A percentile compares a stretch with the other conserved stretches of the same genome.
Evolutionary conservation across 2,888 invertebrate species (phyloP).

Genomic region (Diadegma fenestrale): DNA sequence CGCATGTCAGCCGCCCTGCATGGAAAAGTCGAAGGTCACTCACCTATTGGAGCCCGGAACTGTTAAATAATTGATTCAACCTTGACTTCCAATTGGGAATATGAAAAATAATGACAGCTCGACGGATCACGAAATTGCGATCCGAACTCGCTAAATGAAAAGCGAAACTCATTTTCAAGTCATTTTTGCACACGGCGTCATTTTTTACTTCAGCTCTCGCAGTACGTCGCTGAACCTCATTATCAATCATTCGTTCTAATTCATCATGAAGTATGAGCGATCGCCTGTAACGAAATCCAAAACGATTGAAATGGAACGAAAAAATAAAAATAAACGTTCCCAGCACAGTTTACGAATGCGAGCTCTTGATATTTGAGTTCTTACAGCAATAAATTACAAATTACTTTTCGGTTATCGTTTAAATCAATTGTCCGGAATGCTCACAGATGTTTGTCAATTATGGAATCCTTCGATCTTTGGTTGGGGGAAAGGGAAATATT

Average conservation of each 20-base stretch:
- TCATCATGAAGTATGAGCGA: neutral
- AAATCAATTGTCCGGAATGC: neutral
- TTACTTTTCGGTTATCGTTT: neutral
- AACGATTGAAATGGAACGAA: neutral
- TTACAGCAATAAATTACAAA: neutral
- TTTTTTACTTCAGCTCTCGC: neutral
- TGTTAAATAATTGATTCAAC: too few species aligned
- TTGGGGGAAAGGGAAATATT: conserved; percentile 2
- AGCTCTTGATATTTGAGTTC: neutral
- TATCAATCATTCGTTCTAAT: too few species aligned
- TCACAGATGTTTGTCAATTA: neutral
- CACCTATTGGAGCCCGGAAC: too few species aligned
- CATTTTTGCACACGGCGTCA: neutral
- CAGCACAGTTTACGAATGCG: neutral
- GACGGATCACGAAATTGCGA: neutral
- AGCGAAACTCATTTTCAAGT: neutral
- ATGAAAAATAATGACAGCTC: too few species aligned
- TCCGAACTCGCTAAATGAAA: neutral
- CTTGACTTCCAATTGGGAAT: too few species aligned
- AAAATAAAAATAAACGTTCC: neutral
- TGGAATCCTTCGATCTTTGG: neutral
- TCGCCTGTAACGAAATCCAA: neutral
- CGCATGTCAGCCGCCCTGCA: too few species aligned
- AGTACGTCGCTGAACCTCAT: neutral
- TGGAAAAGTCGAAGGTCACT: too few species aligned